These are phyloP conservation scores for Dromococcyx pavoninus DNA, from an alignment of 2,797 vertebrate genomes.

Conservation along the genomic window DNA sequence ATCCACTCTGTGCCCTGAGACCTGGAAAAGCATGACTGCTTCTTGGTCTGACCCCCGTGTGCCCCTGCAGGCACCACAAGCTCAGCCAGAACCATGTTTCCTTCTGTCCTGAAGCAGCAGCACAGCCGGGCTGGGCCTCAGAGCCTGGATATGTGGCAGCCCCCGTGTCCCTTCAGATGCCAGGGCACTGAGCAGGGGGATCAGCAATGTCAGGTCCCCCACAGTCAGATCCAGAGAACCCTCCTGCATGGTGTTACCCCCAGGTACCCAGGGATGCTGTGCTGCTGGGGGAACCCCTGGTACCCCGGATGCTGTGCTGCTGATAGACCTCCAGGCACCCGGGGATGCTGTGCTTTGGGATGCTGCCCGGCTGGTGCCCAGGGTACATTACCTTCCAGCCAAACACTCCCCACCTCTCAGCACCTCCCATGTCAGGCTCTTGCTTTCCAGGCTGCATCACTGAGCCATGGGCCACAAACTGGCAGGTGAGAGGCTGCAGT, in stretches of 20 bases:
- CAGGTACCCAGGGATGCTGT: neutral
- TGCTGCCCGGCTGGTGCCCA: neutral
- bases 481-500: neutral
- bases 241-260: neutral
- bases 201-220: neutral
- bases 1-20: constrained; percentile 85
- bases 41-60: neutral
- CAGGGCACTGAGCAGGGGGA: rapidly evolving
- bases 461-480: neutral
- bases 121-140: neutral
- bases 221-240: neutral
- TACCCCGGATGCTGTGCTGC: neutral
- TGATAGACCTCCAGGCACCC: neutral
- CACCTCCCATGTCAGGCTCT: neutral
- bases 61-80: rapidly evolving
- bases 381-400: neutral
- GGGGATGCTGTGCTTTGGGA: neutral
- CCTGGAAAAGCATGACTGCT: neutral
- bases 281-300: neutral
- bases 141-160: neutral
- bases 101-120: neutral
- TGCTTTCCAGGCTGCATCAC: neutral
- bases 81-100: neutral
- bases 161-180: neutral
- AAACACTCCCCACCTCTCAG: neutral